Evolutionary conservation across 1,140 invertebrate species (phyloP).

Genomic region (Drosophila saltans): DNA sequence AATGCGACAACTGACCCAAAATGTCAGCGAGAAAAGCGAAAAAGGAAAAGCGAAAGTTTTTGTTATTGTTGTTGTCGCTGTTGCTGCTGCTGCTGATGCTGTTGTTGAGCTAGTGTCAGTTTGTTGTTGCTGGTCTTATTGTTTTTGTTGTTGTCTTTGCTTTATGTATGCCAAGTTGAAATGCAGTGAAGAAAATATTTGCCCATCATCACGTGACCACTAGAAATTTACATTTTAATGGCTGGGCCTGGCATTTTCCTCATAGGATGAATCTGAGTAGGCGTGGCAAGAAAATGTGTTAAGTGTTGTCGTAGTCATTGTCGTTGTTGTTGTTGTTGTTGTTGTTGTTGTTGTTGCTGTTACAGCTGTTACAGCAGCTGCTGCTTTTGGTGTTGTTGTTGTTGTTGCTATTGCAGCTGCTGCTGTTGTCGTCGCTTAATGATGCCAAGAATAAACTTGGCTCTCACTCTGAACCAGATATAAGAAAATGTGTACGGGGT

Average conservation of each 20-base stretch:
- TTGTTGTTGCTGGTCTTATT: constrained; percentile 5
- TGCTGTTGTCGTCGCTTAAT: constrained; percentile 66
- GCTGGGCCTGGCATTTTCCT: constrained; percentile 58
- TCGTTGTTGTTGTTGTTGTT: neutral
- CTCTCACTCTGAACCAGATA: constrained; percentile 35
- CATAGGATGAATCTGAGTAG: constrained; percentile 39
- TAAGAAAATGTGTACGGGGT: neutral
- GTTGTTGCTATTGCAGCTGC: neutral
- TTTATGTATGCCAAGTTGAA: constrained; percentile 60
- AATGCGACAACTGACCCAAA: constrained; percentile 79
- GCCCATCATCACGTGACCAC: constrained; percentile 70
- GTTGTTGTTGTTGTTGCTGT: constrained; percentile 6
- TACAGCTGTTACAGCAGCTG: neutral
- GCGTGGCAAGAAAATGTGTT: constrained; percentile 65
- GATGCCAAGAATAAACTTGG: constrained; percentile 78
- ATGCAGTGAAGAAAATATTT: constrained; percentile 45
- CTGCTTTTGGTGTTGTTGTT: neutral
- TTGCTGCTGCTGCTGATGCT: constrained; percentile 44
- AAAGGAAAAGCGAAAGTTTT: constrained; percentile 66
- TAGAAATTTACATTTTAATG: constrained; percentile 80
- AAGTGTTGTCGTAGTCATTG: constrained; percentile 47
- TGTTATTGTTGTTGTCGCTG: constrained; percentile 31
- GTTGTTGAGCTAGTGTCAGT: constrained; percentile 49
- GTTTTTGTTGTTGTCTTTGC: constrained; percentile 19
- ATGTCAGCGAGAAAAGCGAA: constrained; percentile 57